Evolutionary conservation across 1,140 invertebrate species (phyloP).

Genomic region (Zaprionus vittiger): DNA sequence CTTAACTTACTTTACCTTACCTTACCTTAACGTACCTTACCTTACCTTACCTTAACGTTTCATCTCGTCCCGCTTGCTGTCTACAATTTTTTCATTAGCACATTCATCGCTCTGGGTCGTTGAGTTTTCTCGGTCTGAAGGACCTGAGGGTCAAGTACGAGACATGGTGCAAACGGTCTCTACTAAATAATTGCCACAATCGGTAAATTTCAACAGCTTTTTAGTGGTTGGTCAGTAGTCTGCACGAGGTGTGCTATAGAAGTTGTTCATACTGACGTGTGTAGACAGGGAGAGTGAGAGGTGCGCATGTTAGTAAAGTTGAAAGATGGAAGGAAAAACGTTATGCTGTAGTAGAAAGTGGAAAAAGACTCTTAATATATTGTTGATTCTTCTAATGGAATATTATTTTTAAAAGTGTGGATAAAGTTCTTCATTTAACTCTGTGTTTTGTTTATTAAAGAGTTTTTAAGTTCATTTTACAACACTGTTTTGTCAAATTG

Average conservation of each 20-base stretch:
- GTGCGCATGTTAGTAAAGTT: not conserved
- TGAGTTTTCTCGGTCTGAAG: slow-evolving; percentile 27
- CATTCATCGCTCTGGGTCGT: slow-evolving; percentile 46
- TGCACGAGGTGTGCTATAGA: slow-evolving; percentile 15
- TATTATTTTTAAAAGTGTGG: too few relatives aligned
- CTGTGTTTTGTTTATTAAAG: too few relatives aligned
- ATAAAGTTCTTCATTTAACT: too few relatives aligned
- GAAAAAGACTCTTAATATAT: too few relatives aligned
- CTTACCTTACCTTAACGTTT: slow-evolving; percentile 9
- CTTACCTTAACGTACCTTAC: slow-evolving; percentile 25
- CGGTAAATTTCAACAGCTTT: slow-evolving; percentile 78
- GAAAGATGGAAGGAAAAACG: too few relatives aligned
- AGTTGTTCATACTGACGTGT: not conserved
- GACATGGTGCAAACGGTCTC: slow-evolving; percentile 37
- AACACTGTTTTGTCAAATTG: too few relatives aligned
- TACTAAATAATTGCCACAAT: slow-evolving; percentile 68
- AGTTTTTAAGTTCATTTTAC: too few relatives aligned
- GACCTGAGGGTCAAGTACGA: slow-evolving; percentile 40
- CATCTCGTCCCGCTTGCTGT: not conserved
- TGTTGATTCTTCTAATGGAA: too few relatives aligned
- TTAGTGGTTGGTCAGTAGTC: slow-evolving; percentile 47
- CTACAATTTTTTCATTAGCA: slow-evolving; percentile 76
- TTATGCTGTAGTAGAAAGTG: not conserved
- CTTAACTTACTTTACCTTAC: slow-evolving; percentile 51
- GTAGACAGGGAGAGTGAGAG: not conserved